A percentile compares a stretch with the other conserved stretches of the same genome.
Conservation (phyloP, 2,888 invertebrate species). For the Calliphora vomitoria region DNA sequence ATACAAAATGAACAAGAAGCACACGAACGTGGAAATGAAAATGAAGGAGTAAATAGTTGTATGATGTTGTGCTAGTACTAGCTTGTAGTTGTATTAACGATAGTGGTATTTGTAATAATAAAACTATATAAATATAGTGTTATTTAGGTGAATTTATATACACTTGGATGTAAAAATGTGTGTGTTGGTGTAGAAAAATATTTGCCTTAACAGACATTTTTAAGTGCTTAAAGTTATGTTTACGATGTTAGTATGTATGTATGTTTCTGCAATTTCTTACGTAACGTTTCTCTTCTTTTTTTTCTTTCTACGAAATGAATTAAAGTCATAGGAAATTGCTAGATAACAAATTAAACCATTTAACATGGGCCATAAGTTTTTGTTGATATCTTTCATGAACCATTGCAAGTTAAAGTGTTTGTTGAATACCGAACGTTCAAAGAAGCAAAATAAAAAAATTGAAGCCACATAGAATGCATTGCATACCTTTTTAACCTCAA, state of each 20-base stretch:
- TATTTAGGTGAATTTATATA: not conserved
- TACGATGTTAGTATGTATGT: not conserved
- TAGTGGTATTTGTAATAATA: conserved; percentile 44
- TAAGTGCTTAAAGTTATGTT: conserved; percentile 55
- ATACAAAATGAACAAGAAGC: conserved; percentile 5
- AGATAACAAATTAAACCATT: conserved; percentile 71
- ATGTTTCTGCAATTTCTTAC: not conserved
- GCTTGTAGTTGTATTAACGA: conserved; percentile 18
- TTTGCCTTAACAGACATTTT: conserved; percentile 52
- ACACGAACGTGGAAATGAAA: not conserved
- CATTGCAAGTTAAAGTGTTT: conserved; percentile 57
- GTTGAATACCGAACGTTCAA: conserved; percentile 31
- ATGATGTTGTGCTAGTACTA: conserved; percentile 1
- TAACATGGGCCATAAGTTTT: conserved; percentile 68
- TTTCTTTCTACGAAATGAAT: conserved; percentile 35
- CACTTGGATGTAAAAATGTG: not conserved
- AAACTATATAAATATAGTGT: conserved; percentile 25
- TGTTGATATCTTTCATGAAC: conserved; percentile 66
- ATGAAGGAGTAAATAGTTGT: conserved; percentile 4
- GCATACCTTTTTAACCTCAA: conserved; percentile 25
- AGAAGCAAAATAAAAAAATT: not conserved
- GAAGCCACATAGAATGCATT: not conserved
- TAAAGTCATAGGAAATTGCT: conserved; percentile 63
- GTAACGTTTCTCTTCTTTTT: not conserved
- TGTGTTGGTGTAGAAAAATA: not conserved